These are phyloP conservation scores for Recurvirostra avosetta DNA, from an alignment of 2,113 vertebrate species.

Conservation along the genomic window DNA sequence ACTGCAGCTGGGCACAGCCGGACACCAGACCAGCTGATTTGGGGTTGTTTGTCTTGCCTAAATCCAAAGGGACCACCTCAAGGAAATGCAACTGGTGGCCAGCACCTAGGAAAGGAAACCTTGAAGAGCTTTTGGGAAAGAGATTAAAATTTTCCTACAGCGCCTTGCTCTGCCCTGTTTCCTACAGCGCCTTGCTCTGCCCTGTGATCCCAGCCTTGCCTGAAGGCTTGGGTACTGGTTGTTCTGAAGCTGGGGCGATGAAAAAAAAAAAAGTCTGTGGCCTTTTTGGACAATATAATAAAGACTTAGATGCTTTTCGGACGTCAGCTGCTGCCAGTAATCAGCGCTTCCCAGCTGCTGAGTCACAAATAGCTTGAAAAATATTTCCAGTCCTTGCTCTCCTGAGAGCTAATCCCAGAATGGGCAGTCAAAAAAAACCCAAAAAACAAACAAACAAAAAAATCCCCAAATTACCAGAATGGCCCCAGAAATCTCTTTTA, in stretches of 20 bases:
- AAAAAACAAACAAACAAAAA: not conserved
- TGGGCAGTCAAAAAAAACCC: not conserved
- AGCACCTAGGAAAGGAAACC: not conserved
- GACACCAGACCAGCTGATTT: not conserved
- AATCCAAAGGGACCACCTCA: not conserved
- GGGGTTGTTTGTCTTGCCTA: not conserved
- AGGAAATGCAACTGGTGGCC: not conserved
- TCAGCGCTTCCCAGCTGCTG: constrained; percentile 44
- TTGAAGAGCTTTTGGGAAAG: not conserved
- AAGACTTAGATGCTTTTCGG: constrained; percentile 20
- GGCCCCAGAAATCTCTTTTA: constrained; percentile 16
- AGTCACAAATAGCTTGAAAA: constrained; percentile 56
- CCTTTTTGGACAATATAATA: constrained; percentile 48
- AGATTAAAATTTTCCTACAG: not conserved
- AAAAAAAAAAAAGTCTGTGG: not conserved
- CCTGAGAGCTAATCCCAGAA: constrained; percentile 41
- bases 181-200: not conserved
- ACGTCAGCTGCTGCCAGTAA: constrained; percentile 47
- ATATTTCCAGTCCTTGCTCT: constrained; percentile 22
- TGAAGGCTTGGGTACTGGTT: not conserved
- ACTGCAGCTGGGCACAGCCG: not conserved
- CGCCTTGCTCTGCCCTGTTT: rapidly evolving
- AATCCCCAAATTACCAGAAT: not conserved
- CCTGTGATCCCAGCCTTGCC: not conserved
- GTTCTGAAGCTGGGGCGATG: not conserved